Evolutionary conservation across 2,113 vertebrate species (phyloP).

Genomic region (Hippocampus abdominalis): DNA sequence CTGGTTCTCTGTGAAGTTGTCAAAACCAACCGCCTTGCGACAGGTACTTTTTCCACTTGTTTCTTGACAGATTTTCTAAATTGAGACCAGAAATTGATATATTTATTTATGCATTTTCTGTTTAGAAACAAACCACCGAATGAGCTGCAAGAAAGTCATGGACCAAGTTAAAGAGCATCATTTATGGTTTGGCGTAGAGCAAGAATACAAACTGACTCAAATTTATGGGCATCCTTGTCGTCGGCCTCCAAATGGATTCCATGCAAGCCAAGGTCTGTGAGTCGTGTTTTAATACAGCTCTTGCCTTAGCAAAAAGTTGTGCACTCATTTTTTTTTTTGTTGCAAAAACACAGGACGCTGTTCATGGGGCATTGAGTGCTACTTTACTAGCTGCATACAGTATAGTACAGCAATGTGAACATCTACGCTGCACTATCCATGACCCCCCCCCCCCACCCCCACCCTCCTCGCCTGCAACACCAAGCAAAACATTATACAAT

Average conservation of each 20-base stretch:
- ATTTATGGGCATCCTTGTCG: conserved; percentile 43
- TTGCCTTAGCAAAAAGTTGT: too few relatives aligned
- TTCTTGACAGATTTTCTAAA: conserved; percentile 1
- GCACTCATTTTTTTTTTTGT: too few relatives aligned
- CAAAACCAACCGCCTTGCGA: conserved; percentile 73
- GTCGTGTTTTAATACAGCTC: not conserved
- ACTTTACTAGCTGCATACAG: too few relatives aligned
- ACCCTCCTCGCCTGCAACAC: too few relatives aligned
- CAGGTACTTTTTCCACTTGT: conserved; percentile 68
- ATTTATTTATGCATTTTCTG: not conserved
- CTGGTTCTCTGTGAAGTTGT: conserved; percentile 80
- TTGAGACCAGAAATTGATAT: conserved; percentile 44
- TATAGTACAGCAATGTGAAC: too few relatives aligned
- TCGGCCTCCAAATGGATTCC: conserved; percentile 53
- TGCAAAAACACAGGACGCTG: too few relatives aligned
- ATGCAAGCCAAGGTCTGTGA: conserved; percentile 51
- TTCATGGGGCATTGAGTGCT: too few relatives aligned
- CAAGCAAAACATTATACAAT: too few relatives aligned
- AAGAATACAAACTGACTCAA: conserved; percentile 57
- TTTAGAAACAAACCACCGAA: conserved; percentile 51
- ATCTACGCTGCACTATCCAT: too few relatives aligned
- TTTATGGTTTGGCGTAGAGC: conserved; percentile 65
- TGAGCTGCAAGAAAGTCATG: conserved; percentile 55
- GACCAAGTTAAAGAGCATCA: conserved; percentile 39
- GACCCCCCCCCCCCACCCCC: too few relatives aligned